Conservation (phyloP, 2,888 invertebrate species). For the Campaea margaritaria region DNA sequence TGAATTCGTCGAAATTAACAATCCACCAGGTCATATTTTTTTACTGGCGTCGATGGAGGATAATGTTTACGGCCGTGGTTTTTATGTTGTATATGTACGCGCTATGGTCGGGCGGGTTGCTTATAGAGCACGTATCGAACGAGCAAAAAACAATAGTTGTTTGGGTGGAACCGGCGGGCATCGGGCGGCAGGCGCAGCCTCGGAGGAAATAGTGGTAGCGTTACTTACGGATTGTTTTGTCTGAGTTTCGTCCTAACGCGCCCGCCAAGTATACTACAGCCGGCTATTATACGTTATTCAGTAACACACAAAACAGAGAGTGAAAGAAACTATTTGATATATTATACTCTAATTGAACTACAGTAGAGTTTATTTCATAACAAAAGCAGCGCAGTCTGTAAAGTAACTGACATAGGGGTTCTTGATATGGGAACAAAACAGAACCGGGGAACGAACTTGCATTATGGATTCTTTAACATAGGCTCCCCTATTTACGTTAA, state of each 20-base stretch:
- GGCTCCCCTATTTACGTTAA: neutral
- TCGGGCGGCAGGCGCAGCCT: conserved; percentile 13
- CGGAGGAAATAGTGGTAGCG: conserved; percentile 24
- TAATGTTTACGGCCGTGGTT: conserved; percentile 21
- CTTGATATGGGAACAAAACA: neutral
- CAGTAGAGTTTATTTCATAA: neutral
- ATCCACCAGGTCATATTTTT: conserved; percentile 25
- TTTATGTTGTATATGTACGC: conserved; percentile 6
- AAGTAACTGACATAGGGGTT: too few relatives aligned
- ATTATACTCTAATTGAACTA: neutral
- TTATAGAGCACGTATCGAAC: conserved; percentile 32
- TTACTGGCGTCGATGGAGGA: conserved; percentile 19
- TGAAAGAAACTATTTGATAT: too few relatives aligned
- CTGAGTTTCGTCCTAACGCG: conserved; percentile 34
- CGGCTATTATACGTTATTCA: neutral
- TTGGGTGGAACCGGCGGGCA: conserved; percentile 43
- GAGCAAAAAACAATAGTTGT: conserved; percentile 55
- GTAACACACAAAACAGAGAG: too few relatives aligned
- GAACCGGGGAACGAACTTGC: neutral
- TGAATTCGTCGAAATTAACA: conserved; percentile 39
- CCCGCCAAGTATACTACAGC: conserved; percentile 12
- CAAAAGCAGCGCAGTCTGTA: too few relatives aligned
- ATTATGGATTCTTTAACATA: neutral
- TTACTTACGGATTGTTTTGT: conserved; percentile 41
- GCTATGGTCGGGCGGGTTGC: conserved; percentile 17